Base-by-base conservation (phyloP, 1,140 invertebrate species). In the Drosophila insularis region DNA sequence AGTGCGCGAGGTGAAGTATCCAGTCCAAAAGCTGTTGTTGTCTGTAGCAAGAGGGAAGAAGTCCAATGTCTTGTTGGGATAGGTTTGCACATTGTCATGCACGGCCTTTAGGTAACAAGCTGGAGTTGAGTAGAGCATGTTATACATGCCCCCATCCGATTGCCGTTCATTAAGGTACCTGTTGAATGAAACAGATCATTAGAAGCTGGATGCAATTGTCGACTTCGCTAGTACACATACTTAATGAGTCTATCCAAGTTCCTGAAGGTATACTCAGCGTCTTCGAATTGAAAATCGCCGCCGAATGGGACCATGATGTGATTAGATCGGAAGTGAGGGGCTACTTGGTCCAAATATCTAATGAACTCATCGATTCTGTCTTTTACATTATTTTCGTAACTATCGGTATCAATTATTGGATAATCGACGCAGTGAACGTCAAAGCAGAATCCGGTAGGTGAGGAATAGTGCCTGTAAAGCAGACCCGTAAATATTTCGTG, bases 11-110 rank as follows among this genome's bases (percentile, higher is more conserved):
- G 97, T 97, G 87, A 97, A 99, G 91, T 98, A 99, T 0, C 98
- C 98, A 0, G 97, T 98, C 98, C 98, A 99, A 90, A 95, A 98
- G 0, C 95, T 93, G 79, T 98, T 95, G 2, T 94, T 93, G 78
- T 96, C 95, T 68, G 95, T 96, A 0, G 97, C 95, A 92, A 99
- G 99, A 0, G 98, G 98, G 80, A 98, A 98, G 93, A 98, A 99
- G 81, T 98, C 97, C 77, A 97, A 95, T 4, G 92, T 92, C 80
- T 97, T 97, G 0, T 93, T 94, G 0, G 96, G 93, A 92, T 96
- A 95, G 0, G 92, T 93, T 0, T 93, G 81, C 71, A 95, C 94
- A 1, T 94, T 92, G 74, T 96, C 94, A 71, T 97, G 94, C 0
- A 98, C 86, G 1, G 97, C 94, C 84, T 98, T 96, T 4, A 98